Percentiles rank a stretch among this genome's conserved stretches.
Conservation (phyloP, 2,888 invertebrate species). For the Hirudinaria manillensis region DNA sequence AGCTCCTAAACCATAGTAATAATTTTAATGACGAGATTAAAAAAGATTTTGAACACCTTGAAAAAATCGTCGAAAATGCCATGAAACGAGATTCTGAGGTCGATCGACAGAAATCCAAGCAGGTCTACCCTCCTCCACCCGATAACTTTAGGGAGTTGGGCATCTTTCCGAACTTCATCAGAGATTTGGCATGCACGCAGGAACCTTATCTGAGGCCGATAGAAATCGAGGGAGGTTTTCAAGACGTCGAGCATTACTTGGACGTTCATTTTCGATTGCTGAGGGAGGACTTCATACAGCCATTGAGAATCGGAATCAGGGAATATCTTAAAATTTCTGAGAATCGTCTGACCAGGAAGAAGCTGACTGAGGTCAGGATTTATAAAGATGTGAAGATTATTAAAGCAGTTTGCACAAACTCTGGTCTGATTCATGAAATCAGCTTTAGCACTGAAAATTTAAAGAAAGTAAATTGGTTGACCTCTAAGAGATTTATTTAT, state of each 20-base stretch:
- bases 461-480: conserved; percentile 51
- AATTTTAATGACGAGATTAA: not conserved
- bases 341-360: conserved; percentile 15
- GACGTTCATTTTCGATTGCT: conserved; percentile 72
- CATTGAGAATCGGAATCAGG: conserved; percentile 65
- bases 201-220: conserved; percentile 60
- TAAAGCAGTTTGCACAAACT: conserved; percentile 39
- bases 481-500: conserved; percentile 63
- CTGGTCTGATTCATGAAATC: conserved; percentile 40
- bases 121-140: not conserved
- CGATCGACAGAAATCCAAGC: not conserved
- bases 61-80: not conserved
- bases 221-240: conserved; percentile 63
- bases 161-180: conserved; percentile 47
- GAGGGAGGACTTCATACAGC: conserved; percentile 72
- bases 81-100: not conserved
- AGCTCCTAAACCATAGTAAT: not conserved
- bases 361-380: conserved; percentile 40
- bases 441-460: conserved; percentile 37
- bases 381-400: conserved; percentile 43
- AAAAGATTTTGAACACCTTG: not conserved
- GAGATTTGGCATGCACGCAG: conserved; percentile 47
- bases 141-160: conserved; percentile 48
- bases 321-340: conserved; percentile 42
- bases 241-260: conserved; percentile 65